phyloP scores from a whole-genome alignment of 2,113 vertebrate genomes.

The Podocnemis expansa region DNA sequence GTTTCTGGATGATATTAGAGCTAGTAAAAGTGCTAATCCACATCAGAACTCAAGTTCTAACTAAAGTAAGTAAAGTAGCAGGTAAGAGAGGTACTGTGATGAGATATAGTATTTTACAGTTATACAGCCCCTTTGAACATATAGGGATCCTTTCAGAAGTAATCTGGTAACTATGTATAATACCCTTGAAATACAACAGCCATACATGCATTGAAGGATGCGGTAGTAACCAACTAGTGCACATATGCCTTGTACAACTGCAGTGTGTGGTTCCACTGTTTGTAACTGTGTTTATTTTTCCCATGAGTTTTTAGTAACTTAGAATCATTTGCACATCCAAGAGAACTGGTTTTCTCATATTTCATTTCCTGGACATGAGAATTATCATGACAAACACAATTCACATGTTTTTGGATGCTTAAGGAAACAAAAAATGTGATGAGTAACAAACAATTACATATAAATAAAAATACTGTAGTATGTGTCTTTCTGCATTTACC shows the following conservation, averaged over 20 bases:
- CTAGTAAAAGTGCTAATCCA: background rate
- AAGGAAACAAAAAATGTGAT: background rate
- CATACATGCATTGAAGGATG: background rate
- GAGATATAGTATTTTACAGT: background rate
- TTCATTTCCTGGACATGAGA: background rate
- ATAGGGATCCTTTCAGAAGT: background rate
- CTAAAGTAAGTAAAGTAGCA: background rate
- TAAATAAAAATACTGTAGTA: background rate
- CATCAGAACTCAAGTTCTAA: background rate
- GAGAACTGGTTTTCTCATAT: background rate
- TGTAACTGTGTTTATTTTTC: rapidly evolving
- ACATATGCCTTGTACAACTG: background rate
- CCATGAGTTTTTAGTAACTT: background rate
- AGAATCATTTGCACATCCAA: background rate
- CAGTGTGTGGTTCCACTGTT: background rate
- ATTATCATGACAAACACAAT: background rate
- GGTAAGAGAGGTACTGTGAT: background rate
- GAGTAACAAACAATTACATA: no score
- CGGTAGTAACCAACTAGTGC: background rate
- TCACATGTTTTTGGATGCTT: rapidly evolving
- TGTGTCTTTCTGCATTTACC: background rate
- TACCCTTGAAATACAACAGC: background rate
- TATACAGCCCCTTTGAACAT: background rate
- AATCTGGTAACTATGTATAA: background rate
- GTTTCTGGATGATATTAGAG: background rate